Evolutionary conservation across 2,888 invertebrate genomes (phyloP).

Genomic region (Drosophila lacicola): DNA sequence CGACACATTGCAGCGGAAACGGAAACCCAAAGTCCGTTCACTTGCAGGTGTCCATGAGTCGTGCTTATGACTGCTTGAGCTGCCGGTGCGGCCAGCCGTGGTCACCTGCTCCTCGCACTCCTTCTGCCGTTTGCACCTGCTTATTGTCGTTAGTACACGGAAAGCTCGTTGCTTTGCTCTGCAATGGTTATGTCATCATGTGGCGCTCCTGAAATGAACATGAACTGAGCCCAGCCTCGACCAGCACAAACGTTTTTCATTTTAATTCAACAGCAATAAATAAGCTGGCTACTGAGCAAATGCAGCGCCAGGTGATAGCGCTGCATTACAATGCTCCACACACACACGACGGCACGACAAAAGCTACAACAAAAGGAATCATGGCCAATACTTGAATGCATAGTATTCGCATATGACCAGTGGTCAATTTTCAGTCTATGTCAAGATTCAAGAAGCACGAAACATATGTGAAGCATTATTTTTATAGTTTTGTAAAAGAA

Average conservation of each 20-base stretch:
- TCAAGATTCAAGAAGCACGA: neutral
- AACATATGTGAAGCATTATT: neutral
- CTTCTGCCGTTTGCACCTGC: constrained; percentile 14
- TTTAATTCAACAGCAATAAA: constrained; percentile 72
- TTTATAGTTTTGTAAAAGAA: neutral
- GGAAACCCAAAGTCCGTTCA: constrained; percentile 62
- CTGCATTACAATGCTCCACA: constrained; percentile 50
- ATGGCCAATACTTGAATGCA: constrained; percentile 12
- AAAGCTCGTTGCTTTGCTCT: constrained; percentile 39
- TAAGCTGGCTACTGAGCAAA: constrained; percentile 56
- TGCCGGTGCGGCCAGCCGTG: constrained; percentile 58
- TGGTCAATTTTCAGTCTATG: constrained; percentile 29
- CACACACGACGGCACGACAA: constrained; percentile 2
- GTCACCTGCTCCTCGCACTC: constrained; percentile 16
- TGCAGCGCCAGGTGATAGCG: constrained; percentile 57
- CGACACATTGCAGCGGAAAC: constrained; percentile 78
- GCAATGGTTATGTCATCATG: constrained; percentile 36
- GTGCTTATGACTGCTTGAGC: constrained; percentile 77
- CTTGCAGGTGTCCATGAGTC: constrained; percentile 66
- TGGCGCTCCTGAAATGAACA: constrained; percentile 50
- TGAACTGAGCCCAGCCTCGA: constrained; percentile 49
- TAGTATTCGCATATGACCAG: constrained; percentile 22
- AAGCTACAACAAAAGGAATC: constrained; percentile 32
- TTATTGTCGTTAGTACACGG: constrained; percentile 58
- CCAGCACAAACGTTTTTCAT: constrained; percentile 59